A percentile compares a stretch with the other conserved stretches of the same genome.
Evolutionary conservation across 2,888 invertebrate species (phyloP).

Genomic region (Altica lythri): DNA sequence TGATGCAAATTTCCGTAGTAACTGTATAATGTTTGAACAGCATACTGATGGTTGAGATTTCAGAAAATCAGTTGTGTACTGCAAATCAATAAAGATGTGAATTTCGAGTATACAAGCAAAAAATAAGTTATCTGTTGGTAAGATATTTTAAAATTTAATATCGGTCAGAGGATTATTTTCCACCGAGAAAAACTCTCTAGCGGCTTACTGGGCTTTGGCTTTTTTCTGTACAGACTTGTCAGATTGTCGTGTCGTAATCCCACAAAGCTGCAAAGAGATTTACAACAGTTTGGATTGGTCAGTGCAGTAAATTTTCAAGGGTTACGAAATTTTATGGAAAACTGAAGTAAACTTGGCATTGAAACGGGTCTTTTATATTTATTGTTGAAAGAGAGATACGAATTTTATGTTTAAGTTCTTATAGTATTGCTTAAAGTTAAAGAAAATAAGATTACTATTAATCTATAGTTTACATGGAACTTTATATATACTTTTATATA

Average conservation of each 20-base stretch:
- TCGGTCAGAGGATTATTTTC: neutral
- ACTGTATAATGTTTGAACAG: neutral
- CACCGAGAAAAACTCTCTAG: neutral
- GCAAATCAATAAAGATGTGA: neutral
- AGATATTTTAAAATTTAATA: conserved; percentile 4
- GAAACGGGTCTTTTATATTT: neutral
- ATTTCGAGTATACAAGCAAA: neutral
- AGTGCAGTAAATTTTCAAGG: conserved; percentile 4
- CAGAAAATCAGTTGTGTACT: neutral
- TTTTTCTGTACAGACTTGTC: neutral
- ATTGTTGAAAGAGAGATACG: too few relatives aligned
- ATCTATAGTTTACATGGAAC: too few relatives aligned
- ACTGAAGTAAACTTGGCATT: neutral
- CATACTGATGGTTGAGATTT: neutral
- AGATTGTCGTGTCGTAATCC: conserved; percentile 2
- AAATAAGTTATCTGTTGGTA: neutral
- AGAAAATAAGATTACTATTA: too few relatives aligned
- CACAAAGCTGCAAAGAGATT: conserved; percentile 5
- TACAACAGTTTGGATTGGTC: conserved; percentile 4
- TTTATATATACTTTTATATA: too few relatives aligned
- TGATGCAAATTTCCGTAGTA: conserved; percentile 25
- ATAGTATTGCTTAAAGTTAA: too few relatives aligned
- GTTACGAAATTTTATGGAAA: conserved; percentile 3
- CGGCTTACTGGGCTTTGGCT: neutral
- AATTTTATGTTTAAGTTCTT: too few relatives aligned